Conservation (phyloP, 2,888 invertebrate species). For the Drosophila infuscata region DNA sequence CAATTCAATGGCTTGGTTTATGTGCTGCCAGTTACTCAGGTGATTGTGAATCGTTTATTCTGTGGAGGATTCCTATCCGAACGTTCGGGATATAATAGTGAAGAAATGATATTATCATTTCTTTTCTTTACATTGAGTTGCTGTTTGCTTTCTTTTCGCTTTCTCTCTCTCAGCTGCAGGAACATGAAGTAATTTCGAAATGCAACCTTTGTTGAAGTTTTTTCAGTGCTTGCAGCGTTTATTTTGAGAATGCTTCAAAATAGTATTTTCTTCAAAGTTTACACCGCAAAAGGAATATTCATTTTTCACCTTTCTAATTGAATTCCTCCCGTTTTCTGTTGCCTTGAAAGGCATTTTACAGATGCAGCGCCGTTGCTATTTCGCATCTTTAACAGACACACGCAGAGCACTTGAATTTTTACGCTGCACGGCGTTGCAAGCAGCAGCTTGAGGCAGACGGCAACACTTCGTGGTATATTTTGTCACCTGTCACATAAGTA, state of each 20-base stretch:
- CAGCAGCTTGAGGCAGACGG: slow-evolving; percentile 9
- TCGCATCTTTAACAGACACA: neutral
- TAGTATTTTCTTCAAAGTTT: slow-evolving; percentile 11
- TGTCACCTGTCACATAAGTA: slow-evolving; percentile 57
- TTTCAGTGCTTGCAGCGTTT: slow-evolving; percentile 11
- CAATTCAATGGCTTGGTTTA: slow-evolving; percentile 51
- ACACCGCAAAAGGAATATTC: slow-evolving; percentile 27
- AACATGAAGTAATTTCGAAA: slow-evolving; percentile 35
- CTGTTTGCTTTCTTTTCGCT: neutral
- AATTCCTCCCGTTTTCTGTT: neutral
- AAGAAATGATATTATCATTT: slow-evolving; percentile 48
- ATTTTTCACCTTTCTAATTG: slow-evolving; percentile 10
- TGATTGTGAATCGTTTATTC: slow-evolving; percentile 58
- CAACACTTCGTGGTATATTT: slow-evolving; percentile 47
- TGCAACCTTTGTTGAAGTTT: slow-evolving; percentile 33
- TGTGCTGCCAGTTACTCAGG: slow-evolving; percentile 45
- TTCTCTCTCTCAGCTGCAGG: slow-evolving; percentile 1
- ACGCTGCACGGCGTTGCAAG: slow-evolving; percentile 15
- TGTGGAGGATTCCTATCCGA: slow-evolving; percentile 26
- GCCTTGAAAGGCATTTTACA: slow-evolving; percentile 17
- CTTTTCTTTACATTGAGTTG: slow-evolving; percentile 10
- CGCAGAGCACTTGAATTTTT: slow-evolving; percentile 40
- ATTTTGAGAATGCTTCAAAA: slow-evolving; percentile 26
- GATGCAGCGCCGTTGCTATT: neutral
- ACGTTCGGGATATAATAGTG: slow-evolving; percentile 25